phyloP scores from a whole-genome alignment of 37 sponge, comb jelly and placozoan species.

The Eunapius fragilis region DNA sequence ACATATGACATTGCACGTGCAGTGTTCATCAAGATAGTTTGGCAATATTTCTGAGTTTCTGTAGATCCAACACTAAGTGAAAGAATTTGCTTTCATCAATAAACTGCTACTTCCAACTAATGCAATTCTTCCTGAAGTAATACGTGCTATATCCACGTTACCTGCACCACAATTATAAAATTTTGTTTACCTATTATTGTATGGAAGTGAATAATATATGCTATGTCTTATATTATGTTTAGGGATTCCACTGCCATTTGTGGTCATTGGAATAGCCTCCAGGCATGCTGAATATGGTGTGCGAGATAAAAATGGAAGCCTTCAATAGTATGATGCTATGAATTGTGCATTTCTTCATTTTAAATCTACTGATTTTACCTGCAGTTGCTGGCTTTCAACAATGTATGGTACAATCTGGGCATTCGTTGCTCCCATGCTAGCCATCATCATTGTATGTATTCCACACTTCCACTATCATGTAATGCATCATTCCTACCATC shows the following conservation, averaged over 20 bases:
- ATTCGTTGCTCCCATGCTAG: constrained; percentile 51
- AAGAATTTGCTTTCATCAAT: too few relatives aligned
- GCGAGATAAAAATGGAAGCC: constrained; percentile 10
- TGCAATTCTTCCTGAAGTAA: too few relatives aligned
- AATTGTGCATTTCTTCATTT: neutral
- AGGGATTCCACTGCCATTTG: constrained; percentile 38
- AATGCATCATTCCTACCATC: neutral
- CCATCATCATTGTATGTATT: constrained; percentile 40
- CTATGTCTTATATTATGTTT: too few relatives aligned
- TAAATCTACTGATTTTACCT: neutral
- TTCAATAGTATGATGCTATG: constrained; percentile 5
- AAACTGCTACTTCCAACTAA: too few relatives aligned
- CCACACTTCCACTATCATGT: neutral
- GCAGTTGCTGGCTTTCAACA: constrained; percentile 19
- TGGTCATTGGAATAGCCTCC: constrained; percentile 25
- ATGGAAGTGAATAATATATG: too few relatives aligned
- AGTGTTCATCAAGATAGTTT: too few relatives aligned
- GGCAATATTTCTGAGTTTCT: too few relatives aligned
- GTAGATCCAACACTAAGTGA: too few relatives aligned
- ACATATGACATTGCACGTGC: too few relatives aligned
- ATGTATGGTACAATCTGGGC: constrained; percentile 31
- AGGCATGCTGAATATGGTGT: constrained; percentile 24
- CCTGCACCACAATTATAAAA: too few relatives aligned
- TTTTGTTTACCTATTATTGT: too few relatives aligned
- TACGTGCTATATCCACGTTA: too few relatives aligned